Evolutionary conservation across 2,113 vertebrate species (phyloP), one percentile per base, ranked within the genome.

Genomic region (Hylia prasina): DNA sequence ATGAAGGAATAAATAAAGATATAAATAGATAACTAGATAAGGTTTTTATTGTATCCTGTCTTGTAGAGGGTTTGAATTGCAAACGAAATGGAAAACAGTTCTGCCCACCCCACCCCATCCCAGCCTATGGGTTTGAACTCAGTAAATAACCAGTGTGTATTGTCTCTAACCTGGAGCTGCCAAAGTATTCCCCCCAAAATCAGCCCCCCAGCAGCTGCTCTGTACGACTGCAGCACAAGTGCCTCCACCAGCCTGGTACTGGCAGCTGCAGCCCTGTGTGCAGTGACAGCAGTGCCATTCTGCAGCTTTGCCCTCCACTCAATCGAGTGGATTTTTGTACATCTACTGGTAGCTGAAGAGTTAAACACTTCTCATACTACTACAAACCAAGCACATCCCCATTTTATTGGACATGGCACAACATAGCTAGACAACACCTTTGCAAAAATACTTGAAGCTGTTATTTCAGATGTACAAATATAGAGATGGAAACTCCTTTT

Each of bases 391-490:
- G 76, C 68, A 77, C 15, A 60, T 56, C 82, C 77, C 63, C 75
- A 40, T 37, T 95, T 96, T 96, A 96, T 95, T 96, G 68, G 68
- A 66, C 68, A 73, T 22, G 33, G 83, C 77, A 96, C 82, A 60
- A 53, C 1, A 6, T n/a, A 68, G 50, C 47, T 27, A 64, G 58
- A 90, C 84, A 90, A 75, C 44, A 90, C 6, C 40, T 86, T 80
- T 94, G 82, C 90, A 96, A 91, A 96, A 96, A 93, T 95, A 93
- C 68, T 64, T 60, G 27, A 92, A 86, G 85, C 85, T 93, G 5
- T 91, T 66, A 47, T 80, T 85, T 91, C 54, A 76, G 42, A 63
- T 50, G 25, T 96, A 95, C 75, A 96, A 96, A 95, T 94, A 91
- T 60, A 94, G 20, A 94, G 61, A 76, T 85, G 82, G 79, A 63